Conservation (phyloP, 2,888 invertebrate species). For the Ophioninae sp. region DNA sequence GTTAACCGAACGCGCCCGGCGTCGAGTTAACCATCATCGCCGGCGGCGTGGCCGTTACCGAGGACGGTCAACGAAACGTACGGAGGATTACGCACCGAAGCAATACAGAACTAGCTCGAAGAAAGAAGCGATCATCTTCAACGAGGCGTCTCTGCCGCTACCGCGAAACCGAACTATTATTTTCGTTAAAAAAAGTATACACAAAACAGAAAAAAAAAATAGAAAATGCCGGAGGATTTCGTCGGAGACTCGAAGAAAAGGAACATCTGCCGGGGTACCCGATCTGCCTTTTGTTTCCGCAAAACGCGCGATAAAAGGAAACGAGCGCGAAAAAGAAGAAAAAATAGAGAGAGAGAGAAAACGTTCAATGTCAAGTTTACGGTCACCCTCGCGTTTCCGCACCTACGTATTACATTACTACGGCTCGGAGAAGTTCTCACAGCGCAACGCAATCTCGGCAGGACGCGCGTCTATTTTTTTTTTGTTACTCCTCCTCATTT, state of each 20-base stretch:
- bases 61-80: conserved; percentile 23
- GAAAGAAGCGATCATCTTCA: conserved; percentile 16
- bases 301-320: background rate
- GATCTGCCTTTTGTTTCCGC: no score
- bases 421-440: conserved; percentile 6
- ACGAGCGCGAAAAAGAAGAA: no score
- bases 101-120: background rate
- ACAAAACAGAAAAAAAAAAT: no score
- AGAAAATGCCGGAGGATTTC: no score
- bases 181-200: no score
- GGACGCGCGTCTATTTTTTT: conserved; percentile 25
- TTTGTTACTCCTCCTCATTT: background rate
- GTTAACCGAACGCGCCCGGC: conserved; percentile 63
- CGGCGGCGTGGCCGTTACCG: conserved; percentile 57
- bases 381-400: conserved; percentile 27
- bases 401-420: conserved; percentile 15
- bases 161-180: no score
- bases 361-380: conserved; percentile 32
- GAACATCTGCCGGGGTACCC: background rate
- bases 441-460: conserved; percentile 24
- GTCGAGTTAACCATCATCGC: conserved; percentile 53
- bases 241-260: background rate
- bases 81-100: background rate
- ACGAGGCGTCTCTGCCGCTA: background rate
- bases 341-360: background rate